Conservation (phyloP, 2,113 vertebrate species). For the Ailuropoda melanoleuca region DNA sequence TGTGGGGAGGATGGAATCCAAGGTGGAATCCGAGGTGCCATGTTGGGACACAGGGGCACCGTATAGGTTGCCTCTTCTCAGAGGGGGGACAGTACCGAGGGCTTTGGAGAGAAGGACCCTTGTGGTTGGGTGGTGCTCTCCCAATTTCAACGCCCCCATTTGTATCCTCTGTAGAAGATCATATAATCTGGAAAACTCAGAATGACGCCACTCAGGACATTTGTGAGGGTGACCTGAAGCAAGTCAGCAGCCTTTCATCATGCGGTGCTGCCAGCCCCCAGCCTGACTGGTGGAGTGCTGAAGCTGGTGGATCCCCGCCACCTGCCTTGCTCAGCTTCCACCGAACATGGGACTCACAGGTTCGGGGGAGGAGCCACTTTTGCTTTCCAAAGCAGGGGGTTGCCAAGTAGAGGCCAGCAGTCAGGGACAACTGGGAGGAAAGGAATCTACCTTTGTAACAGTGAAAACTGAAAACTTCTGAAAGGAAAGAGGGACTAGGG, state of each 20-base stretch:
- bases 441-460: background rate
- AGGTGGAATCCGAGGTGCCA: rapidly evolving
- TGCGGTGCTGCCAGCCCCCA: background rate
- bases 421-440: background rate
- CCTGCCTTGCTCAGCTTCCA: background rate
- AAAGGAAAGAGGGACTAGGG: background rate
- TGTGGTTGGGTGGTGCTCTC: background rate
- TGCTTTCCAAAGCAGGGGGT: background rate
- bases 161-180: background rate
- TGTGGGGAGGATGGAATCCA: background rate
- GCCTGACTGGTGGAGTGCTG: background rate
- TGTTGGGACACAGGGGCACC: background rate
- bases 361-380: background rate
- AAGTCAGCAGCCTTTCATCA: background rate
- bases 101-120: background rate
- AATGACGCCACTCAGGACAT: background rate
- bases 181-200: background rate
- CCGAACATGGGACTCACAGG: background rate
- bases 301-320: background rate
- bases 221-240: background rate
- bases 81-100: background rate
- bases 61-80: background rate
- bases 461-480: background rate
- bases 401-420: background rate
- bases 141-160: background rate